These are phyloP conservation scores for Andrena fulva DNA, from an alignment of 2,888 invertebrate species.

Conservation along the genomic window DNA sequence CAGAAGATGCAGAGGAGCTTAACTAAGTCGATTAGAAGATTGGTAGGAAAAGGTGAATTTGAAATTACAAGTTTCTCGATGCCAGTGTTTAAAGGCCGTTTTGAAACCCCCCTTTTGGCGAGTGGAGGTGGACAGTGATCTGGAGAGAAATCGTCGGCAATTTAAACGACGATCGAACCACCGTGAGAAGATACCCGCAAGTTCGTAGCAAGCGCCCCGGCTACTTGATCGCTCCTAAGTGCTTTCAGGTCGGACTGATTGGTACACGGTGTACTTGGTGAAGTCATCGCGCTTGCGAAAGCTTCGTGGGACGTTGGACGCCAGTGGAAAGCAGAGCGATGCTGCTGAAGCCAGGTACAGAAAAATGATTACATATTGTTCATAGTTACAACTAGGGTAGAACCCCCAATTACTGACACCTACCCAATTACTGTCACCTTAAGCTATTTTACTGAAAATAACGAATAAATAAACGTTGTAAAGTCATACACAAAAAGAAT, in stretches of 20 bases:
- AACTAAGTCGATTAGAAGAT: no score
- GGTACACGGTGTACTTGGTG: conserved; percentile 26
- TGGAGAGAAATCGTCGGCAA: conserved; percentile 46
- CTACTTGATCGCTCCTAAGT: conserved; percentile 40
- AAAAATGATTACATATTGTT: conserved; percentile 3
- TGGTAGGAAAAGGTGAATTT: no score
- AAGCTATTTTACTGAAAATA: no score
- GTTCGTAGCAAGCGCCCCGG: conserved; percentile 55
- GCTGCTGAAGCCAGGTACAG: not conserved
- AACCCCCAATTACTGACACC: no score
- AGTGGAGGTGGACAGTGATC: conserved; percentile 25
- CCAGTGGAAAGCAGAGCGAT: conserved; percentile 4
- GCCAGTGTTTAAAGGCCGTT: no score
- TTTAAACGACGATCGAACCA: conserved; percentile 54
- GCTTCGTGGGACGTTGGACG: conserved; percentile 15
- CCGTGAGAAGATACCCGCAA: conserved; percentile 73
- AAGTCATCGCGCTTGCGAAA: conserved; percentile 37
- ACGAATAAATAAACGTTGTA: no score
- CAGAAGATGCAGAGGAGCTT: no score
- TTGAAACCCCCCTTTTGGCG: not conserved
- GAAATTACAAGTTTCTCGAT: no score
- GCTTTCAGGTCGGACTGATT: conserved; percentile 32
- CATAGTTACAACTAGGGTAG: no score
- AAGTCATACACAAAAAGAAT: no score
- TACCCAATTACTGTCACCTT: no score